Conservation (phyloP, 37 sponge, comb jelly and placozoan genomes). For the Eunapius fragilis region DNA sequence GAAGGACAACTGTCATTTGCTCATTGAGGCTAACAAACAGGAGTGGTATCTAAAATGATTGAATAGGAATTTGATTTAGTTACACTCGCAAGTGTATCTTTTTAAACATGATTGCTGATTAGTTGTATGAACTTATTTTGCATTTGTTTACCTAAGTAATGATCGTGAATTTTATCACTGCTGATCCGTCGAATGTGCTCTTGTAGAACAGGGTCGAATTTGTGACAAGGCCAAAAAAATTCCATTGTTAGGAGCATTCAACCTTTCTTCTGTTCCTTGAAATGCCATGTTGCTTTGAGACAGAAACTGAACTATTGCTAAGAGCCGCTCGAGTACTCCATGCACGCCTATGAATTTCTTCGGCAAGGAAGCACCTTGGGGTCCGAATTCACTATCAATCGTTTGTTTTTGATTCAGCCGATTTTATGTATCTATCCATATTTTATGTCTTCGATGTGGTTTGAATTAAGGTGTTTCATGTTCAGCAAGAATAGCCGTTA, state of each 20-base stretch:
- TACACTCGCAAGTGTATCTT: too few relatives aligned
- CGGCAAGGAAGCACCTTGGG: background rate
- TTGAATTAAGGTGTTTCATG: background rate
- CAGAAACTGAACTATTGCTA: constrained; percentile 3
- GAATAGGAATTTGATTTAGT: too few relatives aligned
- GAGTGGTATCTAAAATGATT: too few relatives aligned
- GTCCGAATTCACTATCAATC: background rate
- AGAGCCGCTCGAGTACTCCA: background rate
- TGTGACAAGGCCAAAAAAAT: background rate
- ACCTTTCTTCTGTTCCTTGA: background rate
- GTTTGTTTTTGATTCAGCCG: background rate
- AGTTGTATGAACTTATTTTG: too few relatives aligned
- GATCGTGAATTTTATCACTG: constrained; percentile 1
- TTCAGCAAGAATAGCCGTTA: background rate
- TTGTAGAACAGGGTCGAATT: background rate
- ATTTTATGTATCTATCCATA: background rate
- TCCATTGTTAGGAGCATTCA: background rate
- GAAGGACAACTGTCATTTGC: too few relatives aligned
- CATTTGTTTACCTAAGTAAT: background rate
- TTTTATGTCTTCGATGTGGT: background rate
- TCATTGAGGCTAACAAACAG: too few relatives aligned
- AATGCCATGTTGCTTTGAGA: constrained; percentile 1
- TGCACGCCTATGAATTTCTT: background rate
- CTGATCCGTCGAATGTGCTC: background rate
- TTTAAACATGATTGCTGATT: too few relatives aligned